Evolutionary conservation across 2,797 vertebrate genomes (phyloP).

Genomic region (Aphelocoma californica): DNA sequence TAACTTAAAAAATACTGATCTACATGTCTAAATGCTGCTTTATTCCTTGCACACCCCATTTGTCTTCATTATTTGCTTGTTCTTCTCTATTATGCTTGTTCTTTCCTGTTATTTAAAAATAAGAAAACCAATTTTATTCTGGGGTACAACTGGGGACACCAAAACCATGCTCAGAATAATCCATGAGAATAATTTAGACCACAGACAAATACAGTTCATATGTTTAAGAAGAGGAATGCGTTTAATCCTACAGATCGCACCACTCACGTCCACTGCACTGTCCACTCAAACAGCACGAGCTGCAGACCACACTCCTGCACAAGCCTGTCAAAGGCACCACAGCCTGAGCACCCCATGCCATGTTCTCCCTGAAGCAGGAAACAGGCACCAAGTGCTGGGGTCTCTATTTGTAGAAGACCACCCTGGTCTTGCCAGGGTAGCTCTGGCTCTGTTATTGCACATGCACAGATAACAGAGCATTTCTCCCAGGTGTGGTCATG

Average conservation of each 20-base stretch:
- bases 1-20: neutral
- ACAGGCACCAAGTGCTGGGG: too few species aligned
- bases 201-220: neutral
- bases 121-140: neutral
- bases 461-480: accelerated
- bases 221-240: neutral
- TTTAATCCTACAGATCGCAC: neutral
- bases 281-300: accelerated
- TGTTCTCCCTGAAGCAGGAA: neutral
- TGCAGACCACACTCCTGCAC: neutral
- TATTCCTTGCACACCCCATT: neutral
- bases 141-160: neutral
- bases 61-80: neutral
- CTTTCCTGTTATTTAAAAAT: neutral
- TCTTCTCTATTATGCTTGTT: neutral
- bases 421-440: neutral
- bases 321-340: neutral
- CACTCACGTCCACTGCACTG: accelerated
- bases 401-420: neutral
- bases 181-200: neutral
- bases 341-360: too few species aligned
- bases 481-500: neutral
- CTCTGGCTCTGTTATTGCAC: neutral
- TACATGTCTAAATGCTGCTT: neutral
- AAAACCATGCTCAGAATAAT: neutral